Evolutionary conservation across 2,797 vertebrate genomes (phyloP), one percentile per base, ranked within the genome.

Genomic region (Scyliorhinus canicula): DNA sequence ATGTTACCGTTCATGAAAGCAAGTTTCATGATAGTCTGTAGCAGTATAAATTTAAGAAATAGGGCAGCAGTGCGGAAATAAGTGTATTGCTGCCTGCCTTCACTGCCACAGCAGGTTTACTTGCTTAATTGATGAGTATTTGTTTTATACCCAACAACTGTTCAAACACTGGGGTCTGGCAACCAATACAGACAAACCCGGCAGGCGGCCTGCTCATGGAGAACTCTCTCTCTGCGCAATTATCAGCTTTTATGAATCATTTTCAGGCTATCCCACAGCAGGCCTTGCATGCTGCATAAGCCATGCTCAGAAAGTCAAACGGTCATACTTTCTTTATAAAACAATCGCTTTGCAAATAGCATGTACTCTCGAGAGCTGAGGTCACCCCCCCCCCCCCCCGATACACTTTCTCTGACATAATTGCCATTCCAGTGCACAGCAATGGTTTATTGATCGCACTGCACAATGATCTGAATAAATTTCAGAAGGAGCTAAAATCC

Each of bases 141-240:
- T 90, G 57, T 60, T 91, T 65, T 44, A 91, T n/a, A 28, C 57
- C 88, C 57, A 91, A 35, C 88, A 91, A 91, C 88, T 91, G 86
- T 65, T 91, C 88, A 91, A 63, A 91, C 88, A 44, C 60, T 91
- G 88, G 88, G 88, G 19, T 44, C 88, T 91, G 57, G 88, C n/a
- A 63, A 65, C n/a, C 88, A 91, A 11, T 3, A 65, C n/a, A n/a
- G 57, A 63, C 35, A 11, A 91, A 63, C 6, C 8, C n/a, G 9
- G 88, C n/a, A 65, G n/a, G 60, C 60, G 57, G 57, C 47, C 8
- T 26, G 14, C 88, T 26, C 8, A 3, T 28, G 88, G 21, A 40
- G 88, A 21, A 44, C 40, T 40, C 57, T 82, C n/a, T 60, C 40
- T 82, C 44, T 26, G 9, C 8, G 21, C 79, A 65, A 26, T 44